A percentile compares a stretch with the other conserved stretches of the same genome.
Evolutionary conservation across 2,113 vertebrate species (phyloP).

Genomic region (Hyperopisus bebe): DNA sequence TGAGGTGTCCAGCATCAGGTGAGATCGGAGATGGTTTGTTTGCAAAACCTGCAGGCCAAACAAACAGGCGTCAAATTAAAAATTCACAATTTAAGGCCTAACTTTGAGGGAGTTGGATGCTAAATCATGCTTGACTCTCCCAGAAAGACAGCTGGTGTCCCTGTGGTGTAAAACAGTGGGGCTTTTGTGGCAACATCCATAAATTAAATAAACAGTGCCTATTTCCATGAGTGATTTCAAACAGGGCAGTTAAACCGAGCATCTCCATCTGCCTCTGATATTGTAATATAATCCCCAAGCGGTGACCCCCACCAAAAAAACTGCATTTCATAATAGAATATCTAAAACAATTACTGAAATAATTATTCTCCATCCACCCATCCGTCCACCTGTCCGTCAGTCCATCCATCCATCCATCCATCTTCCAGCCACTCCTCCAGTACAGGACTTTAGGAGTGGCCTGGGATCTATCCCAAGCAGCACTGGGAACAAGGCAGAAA

Average conservation of each 20-base stretch:
- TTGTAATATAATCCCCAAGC: background rate
- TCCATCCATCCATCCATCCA: background rate
- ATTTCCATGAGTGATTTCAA: background rate
- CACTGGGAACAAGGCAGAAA: background rate
- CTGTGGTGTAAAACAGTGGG: background rate
- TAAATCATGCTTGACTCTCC: slow-evolving; percentile 2
- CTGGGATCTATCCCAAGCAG: background rate
- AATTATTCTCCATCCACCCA: background rate
- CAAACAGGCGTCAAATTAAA: background rate
- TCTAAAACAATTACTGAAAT: background rate
- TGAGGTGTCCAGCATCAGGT: background rate
- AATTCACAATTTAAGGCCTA: background rate
- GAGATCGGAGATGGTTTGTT: background rate
- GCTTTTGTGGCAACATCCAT: background rate
- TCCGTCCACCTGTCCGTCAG: background rate
- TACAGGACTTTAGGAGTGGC: background rate
- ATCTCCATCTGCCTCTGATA: background rate
- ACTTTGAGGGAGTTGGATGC: background rate
- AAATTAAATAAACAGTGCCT: background rate
- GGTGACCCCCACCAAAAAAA: background rate
- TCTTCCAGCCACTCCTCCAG: background rate
- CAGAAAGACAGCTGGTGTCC: background rate
- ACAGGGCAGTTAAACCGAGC: background rate
- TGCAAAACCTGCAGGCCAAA: background rate
- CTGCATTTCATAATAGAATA: background rate